Conservation (phyloP, 2,113 vertebrate genomes). For the Caranx ignobilis region DNA sequence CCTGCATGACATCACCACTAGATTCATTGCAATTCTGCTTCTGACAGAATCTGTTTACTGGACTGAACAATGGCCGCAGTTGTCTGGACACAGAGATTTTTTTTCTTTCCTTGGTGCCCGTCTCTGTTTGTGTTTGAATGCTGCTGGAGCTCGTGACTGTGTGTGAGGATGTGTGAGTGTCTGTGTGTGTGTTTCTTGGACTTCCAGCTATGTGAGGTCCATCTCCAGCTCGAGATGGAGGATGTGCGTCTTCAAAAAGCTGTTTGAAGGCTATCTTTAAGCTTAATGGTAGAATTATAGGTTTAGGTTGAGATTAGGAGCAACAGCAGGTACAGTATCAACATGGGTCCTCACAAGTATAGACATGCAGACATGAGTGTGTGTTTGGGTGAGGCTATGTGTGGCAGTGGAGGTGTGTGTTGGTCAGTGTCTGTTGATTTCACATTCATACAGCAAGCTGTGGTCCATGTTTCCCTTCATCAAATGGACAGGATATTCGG, state of each 20-base stretch:
- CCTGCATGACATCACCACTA: constrained; percentile 34
- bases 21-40: constrained; percentile 38
- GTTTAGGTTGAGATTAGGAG: not conserved
- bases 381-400: constrained; percentile 9
- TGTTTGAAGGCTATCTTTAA: not conserved
- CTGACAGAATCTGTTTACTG: constrained; percentile 56
- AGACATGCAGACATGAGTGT: not conserved
- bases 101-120: constrained; percentile 53
- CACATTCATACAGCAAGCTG: not conserved
- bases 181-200: constrained; percentile 33
- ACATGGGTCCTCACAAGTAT: not conserved
- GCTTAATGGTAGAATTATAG: not conserved
- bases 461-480: not conserved
- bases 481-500: not conserved
- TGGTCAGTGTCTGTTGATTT: not conserved
- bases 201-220: constrained; percentile 18
- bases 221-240: not conserved
- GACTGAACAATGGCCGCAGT: constrained; percentile 66
- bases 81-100: constrained; percentile 53
- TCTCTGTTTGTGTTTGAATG: constrained; percentile 68
- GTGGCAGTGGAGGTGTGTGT: not conserved
- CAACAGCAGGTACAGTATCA: not conserved
- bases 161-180: constrained; percentile 42
- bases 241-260: not conserved
- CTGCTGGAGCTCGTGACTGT: constrained; percentile 59